A percentile compares a stretch with the other conserved stretches of the same genome.
Evolutionary conservation across 2,797 vertebrate genomes (phyloP).

Genomic region (Tenualosa ilisha): DNA sequence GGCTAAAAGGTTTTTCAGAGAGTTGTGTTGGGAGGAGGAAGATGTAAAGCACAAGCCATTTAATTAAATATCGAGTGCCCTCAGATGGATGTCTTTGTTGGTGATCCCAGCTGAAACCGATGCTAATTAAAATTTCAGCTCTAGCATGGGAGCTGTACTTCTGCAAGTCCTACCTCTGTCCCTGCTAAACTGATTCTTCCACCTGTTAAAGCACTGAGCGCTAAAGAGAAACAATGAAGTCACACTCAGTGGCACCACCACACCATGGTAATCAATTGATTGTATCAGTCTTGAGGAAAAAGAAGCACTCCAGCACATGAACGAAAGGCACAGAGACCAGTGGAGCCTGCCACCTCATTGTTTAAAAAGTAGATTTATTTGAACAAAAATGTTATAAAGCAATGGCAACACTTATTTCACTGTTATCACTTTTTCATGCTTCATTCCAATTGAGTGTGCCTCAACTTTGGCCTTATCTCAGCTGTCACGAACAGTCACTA

Average conservation of each 20-base stretch:
- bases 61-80: constrained; percentile 79
- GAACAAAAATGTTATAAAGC: not conserved
- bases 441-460: constrained; percentile 29
- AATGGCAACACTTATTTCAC: not conserved
- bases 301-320: not conserved
- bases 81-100: constrained; percentile 71
- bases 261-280: constrained; percentile 17
- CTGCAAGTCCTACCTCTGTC: constrained; percentile 26
- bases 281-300: not conserved
- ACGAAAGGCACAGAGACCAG: not conserved
- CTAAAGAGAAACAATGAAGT: constrained; percentile 55
- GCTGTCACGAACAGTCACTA: constrained; percentile 57
- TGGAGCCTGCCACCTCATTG: not conserved
- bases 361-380: not conserved
- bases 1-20: constrained; percentile 65
- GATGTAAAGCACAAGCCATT: constrained; percentile 71
- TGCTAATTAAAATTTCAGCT: constrained; percentile 76
- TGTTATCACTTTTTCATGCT: constrained; percentile 18
- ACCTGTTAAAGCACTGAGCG: constrained; percentile 54
- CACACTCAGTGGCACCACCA: not conserved
- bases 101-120: constrained; percentile 70
- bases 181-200: constrained; percentile 39
- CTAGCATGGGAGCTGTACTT: constrained; percentile 59
- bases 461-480: constrained; percentile 6
- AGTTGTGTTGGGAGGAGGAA: constrained; percentile 67